Conservation (phyloP, 2,888 invertebrate genomes). For the Andrena praecox region DNA sequence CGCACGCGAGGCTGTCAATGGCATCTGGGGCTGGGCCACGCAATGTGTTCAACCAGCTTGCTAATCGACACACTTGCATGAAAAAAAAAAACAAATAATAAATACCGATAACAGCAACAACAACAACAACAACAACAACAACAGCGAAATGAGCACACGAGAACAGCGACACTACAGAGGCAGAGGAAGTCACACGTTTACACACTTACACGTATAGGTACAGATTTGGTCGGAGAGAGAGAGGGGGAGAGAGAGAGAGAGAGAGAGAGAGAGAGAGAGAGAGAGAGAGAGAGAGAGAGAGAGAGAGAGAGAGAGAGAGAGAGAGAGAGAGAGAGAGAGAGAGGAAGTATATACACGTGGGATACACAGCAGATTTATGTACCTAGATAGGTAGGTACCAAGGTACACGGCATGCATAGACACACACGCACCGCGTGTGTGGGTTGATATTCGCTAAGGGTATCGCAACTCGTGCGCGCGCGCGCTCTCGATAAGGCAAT, state of each 20-base stretch:
- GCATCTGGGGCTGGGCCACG: slow-evolving; percentile 79
- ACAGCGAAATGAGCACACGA: slow-evolving; percentile 10
- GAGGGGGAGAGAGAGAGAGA: background rate
- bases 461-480: slow-evolving; percentile 35
- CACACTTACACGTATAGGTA: slow-evolving; percentile 40
- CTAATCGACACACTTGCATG: slow-evolving; percentile 71
- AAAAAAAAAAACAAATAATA: slow-evolving; percentile 1
- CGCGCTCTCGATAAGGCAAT: slow-evolving; percentile 53
- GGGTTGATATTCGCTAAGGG: slow-evolving; percentile 14
- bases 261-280: background rate
- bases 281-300: background rate
- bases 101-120: slow-evolving; percentile 11
- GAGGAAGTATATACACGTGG: background rate
- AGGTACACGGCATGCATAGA: slow-evolving; percentile 32
- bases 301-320: background rate
- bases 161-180: background rate
- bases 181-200: slow-evolving; percentile 23
- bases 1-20: slow-evolving; percentile 82
- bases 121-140: slow-evolving; percentile 18
- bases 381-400: slow-evolving; percentile 1
- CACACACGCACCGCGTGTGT: background rate
- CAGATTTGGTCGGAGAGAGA: too few species aligned
- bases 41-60: slow-evolving; percentile 79
- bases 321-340: background rate
- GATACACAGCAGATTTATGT: slow-evolving; percentile 3